These are phyloP conservation scores for Seriola dumerili DNA, from an alignment of 2,113 vertebrate species.

Conservation along the genomic window DNA sequence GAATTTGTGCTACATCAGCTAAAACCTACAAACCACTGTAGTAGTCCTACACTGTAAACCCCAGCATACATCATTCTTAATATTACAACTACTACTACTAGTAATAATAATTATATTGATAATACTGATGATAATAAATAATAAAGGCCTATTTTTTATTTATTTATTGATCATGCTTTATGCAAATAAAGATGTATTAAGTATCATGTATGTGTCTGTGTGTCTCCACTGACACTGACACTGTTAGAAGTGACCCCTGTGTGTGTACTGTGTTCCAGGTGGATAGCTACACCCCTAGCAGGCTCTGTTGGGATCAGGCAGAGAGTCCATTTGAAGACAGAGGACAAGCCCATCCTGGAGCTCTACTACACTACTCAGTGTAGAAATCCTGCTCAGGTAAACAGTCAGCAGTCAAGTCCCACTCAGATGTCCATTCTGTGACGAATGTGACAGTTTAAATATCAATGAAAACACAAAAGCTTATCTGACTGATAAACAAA, in stretches of 20 bases:
- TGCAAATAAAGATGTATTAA: too few species aligned
- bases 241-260: neutral
- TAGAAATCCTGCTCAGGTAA: constrained; percentile 89
- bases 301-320: constrained; percentile 86
- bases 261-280: constrained; percentile 76
- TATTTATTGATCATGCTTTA: neutral
- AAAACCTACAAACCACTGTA: too few species aligned
- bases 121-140: too few species aligned
- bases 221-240: neutral
- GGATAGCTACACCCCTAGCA: constrained; percentile 89
- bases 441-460: neutral
- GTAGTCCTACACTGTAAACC: too few species aligned
- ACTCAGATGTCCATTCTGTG: neutral
- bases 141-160: neutral
- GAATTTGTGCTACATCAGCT: too few species aligned
- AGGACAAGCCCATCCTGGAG: constrained; percentile 87
- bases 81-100: too few species aligned
- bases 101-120: too few species aligned
- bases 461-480: neutral
- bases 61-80: too few species aligned
- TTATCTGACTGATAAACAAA: neutral
- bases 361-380: constrained; percentile 84
- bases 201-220: neutral
- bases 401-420: neutral
- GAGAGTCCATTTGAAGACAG: constrained; percentile 77